Conservation (phyloP, 2,113 vertebrate species). For the Aphyosemion australe region DNA sequence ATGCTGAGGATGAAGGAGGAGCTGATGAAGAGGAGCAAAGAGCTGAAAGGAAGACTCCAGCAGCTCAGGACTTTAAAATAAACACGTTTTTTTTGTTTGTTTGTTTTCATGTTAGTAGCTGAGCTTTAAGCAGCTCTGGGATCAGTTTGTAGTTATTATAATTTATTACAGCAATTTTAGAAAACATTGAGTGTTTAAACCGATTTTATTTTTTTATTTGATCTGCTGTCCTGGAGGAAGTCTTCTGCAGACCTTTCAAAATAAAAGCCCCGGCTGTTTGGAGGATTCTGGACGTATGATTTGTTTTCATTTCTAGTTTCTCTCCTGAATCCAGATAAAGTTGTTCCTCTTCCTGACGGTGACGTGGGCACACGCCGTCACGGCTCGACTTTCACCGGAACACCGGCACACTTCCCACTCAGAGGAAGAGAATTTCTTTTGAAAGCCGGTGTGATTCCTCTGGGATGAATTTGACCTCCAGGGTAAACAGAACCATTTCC, state of each 20-base stretch:
- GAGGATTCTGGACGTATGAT: background rate
- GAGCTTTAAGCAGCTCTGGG: background rate
- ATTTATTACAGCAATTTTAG: background rate
- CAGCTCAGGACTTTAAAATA: slow-evolving; percentile 30
- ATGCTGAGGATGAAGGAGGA: slow-evolving; percentile 83
- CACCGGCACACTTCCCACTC: background rate
- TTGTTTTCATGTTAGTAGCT: too few species aligned
- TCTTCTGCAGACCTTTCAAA: background rate
- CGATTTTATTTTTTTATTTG: too few species aligned
- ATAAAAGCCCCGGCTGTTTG: slow-evolving; percentile 35
- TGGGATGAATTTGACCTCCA: background rate
- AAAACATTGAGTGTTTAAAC: too few species aligned
- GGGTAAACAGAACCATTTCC: background rate
- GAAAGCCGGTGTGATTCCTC: background rate
- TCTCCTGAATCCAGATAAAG: too few species aligned
- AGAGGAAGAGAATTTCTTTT: background rate
- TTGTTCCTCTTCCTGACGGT: too few species aligned
- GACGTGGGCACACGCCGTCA: too few species aligned
- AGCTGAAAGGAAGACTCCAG: slow-evolving; percentile 42
- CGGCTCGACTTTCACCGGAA: background rate
- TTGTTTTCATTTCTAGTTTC: too few species aligned
- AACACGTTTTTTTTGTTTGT: too few species aligned
- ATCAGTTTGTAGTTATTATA: slow-evolving; percentile 23
- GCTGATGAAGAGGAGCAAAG: slow-evolving; percentile 80
- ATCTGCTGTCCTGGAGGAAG: too few species aligned